These are phyloP conservation scores for Sceloporus tristichus DNA, from an alignment of 2,113 vertebrate genomes.

Conservation along the genomic window DNA sequence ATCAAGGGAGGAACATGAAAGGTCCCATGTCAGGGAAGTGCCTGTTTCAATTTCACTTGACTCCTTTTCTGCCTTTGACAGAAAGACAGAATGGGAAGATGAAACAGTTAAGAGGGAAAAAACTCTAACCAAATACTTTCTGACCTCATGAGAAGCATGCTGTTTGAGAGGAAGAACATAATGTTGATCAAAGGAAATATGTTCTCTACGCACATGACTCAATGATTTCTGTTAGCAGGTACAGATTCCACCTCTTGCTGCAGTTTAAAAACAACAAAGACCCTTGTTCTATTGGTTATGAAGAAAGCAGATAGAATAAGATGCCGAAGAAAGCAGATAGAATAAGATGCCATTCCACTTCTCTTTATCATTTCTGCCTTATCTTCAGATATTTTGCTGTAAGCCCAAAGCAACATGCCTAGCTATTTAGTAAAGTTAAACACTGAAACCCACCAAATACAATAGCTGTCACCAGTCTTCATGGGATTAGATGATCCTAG, in stretches of 20 bases:
- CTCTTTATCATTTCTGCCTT: neutral
- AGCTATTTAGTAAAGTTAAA: neutral
- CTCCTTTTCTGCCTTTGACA: conserved; percentile 4
- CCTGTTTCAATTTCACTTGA: conserved; percentile 19
- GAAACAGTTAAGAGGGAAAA: conserved; percentile 16
- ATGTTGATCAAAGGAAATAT: conserved; percentile 35
- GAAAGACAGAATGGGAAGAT: conserved; percentile 31
- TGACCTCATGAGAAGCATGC: conserved; percentile 28
- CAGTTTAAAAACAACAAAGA: conserved; percentile 22
- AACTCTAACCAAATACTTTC: conserved; percentile 4
- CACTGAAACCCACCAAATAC: neutral
- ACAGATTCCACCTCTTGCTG: conserved; percentile 9
- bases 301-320: conserved; percentile 12
- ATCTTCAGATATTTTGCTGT: neutral
- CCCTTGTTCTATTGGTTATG: neutral
- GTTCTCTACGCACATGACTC: neutral
- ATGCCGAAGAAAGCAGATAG: neutral
- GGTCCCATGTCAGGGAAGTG: neutral
- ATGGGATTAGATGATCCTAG: neutral
- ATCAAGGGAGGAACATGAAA: neutral
- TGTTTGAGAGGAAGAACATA: conserved; percentile 38
- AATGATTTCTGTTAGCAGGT: conserved; percentile 22
- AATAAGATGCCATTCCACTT: conserved; percentile 21
- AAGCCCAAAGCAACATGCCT: neutral
- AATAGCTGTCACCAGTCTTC: neutral